phyloP scores from a whole-genome alignment of 2,888 invertebrate species.

The Athrips mouffetella region DNA sequence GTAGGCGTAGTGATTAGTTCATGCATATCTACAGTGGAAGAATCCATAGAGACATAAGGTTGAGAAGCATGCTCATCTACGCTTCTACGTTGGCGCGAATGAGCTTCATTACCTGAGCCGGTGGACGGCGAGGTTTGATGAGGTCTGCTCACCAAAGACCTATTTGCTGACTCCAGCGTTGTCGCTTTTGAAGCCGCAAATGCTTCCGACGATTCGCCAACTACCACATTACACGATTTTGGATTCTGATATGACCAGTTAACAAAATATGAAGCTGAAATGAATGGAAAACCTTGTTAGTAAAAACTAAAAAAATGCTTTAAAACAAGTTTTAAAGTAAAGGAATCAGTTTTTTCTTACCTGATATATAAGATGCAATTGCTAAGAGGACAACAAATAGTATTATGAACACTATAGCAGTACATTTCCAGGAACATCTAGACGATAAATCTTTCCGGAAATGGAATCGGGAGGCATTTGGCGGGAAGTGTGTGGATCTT shows the following conservation, averaged over 20 bases:
- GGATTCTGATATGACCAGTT: constrained; percentile 91
- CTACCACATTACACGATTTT: constrained; percentile 90
- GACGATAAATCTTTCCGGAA: constrained; percentile 92
- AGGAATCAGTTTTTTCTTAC: constrained; percentile 62
- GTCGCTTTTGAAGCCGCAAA: constrained; percentile 83
- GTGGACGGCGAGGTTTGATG: constrained; percentile 79
- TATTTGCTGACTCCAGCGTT: constrained; percentile 82
- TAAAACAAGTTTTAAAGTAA: background rate
- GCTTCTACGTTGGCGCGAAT: constrained; percentile 84
- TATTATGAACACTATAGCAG: constrained; percentile 92
- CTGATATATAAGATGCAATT: constrained; percentile 91
- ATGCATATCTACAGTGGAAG: constrained; percentile 73
- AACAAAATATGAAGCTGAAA: constrained; percentile 87
- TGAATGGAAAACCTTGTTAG: background rate
- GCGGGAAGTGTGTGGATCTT: constrained; percentile 85
- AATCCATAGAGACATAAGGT: constrained; percentile 57
- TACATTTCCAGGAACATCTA: constrained; percentile 94
- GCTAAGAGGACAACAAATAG: constrained; percentile 89
- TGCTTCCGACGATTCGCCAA: constrained; percentile 86
- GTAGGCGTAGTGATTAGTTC: constrained; percentile 64
- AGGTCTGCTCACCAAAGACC: constrained; percentile 82
- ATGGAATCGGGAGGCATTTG: constrained; percentile 86
- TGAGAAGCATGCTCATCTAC: constrained; percentile 80
- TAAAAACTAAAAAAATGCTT: constrained; percentile 20
- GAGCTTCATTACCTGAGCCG: constrained; percentile 74